These are phyloP conservation scores for Pseudomyrmex gracilis DNA, from an alignment of 1,140 invertebrate genomes.

Conservation along the genomic window DNA sequence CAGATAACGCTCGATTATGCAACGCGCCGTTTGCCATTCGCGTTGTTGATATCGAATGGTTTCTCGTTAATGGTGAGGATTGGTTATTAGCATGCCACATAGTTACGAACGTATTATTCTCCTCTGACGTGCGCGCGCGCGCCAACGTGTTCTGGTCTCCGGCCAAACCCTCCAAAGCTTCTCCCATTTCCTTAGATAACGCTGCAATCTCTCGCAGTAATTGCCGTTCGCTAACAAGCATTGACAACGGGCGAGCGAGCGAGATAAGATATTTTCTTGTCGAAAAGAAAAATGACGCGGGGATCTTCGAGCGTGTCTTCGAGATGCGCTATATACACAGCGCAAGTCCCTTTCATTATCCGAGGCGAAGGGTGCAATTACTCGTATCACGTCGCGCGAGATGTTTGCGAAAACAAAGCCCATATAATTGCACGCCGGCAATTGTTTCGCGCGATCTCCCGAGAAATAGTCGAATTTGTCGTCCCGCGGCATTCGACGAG, in stretches of 20 bases:
- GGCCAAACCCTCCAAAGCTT: background rate
- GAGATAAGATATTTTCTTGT: background rate
- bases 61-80: background rate
- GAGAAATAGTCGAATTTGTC: background rate
- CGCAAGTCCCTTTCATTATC: background rate
- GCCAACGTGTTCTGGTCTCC: background rate
- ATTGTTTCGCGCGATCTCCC: background rate
- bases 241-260: background rate
- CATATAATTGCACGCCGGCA: slow-evolving; percentile 2
- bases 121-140: background rate
- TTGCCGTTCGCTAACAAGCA: slow-evolving; percentile 28
- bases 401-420: background rate
- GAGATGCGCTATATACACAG: background rate
- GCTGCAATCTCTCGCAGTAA: slow-evolving; percentile 30
- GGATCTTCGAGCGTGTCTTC: background rate
- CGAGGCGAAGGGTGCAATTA: slow-evolving; percentile 15
- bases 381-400: slow-evolving; percentile 1
- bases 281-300: background rate
- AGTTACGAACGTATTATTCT: slow-evolving; percentile 13
- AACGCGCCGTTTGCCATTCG: slow-evolving; percentile 2
- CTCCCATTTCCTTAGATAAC: slow-evolving; percentile 25
- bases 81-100: slow-evolving; percentile 4
- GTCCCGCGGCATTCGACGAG: too few relatives aligned
- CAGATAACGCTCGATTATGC: slow-evolving; percentile 21
- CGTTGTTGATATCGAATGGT: slow-evolving; percentile 33